These are phyloP conservation scores for Drosophila suboccidentalis DNA, from an alignment of 2,888 invertebrate genomes.

Conservation along the genomic window DNA sequence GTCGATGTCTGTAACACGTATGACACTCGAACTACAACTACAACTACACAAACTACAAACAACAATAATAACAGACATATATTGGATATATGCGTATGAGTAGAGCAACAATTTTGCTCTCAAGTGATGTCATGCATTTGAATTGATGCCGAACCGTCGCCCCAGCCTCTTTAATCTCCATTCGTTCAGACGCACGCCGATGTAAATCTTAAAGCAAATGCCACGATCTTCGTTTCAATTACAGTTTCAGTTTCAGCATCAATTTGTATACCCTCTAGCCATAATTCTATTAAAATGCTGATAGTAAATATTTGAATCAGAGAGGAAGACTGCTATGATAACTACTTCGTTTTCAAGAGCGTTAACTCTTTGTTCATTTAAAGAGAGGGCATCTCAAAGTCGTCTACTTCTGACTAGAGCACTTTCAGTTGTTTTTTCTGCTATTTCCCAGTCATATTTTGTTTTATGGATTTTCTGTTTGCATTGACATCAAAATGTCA, in stretches of 20 bases:
- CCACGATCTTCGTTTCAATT: conserved; percentile 50
- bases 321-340: conserved; percentile 13
- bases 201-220: conserved; percentile 50
- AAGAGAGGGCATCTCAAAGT: conserved; percentile 4
- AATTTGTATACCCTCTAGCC: conserved; percentile 14
- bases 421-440: conserved; percentile 7
- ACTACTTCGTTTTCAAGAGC: background rate
- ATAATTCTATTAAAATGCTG: background rate
- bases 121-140: conserved; percentile 73
- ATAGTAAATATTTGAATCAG: background rate
- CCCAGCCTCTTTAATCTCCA: conserved; percentile 54
- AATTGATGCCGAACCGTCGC: conserved; percentile 58
- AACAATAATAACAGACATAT: conserved; percentile 48
- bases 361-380: background rate
- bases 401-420: background rate
- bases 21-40: conserved; percentile 36
- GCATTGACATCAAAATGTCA: conserved; percentile 78
- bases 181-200: conserved; percentile 33
- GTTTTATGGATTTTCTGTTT: conserved; percentile 47
- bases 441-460: conserved; percentile 10
- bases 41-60: conserved; percentile 6
- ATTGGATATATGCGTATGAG: background rate
- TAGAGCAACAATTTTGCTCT: conserved; percentile 43
- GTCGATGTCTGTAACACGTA: conserved; percentile 49
- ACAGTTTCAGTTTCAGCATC: conserved; percentile 37